Base-by-base conservation (phyloP, 2,888 invertebrate genomes). In the Euproctis similis region DNA sequence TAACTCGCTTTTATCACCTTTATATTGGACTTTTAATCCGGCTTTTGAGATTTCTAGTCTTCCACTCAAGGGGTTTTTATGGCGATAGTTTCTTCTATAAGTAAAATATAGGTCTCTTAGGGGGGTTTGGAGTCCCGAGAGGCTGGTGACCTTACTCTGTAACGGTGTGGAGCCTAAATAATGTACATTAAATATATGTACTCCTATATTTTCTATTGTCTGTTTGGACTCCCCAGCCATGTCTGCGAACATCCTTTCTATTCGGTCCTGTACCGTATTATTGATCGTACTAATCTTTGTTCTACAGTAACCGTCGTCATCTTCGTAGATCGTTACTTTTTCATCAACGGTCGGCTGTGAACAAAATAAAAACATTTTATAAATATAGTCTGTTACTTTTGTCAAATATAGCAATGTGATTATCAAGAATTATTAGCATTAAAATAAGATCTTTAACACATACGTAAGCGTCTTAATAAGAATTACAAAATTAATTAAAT, bases 241-340 rank as follows among this genome's bases (percentile, higher is more conserved):
- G 36, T 92, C 92, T 12, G 88, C 89, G 60, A 95, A 95, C 89
- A 95, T 92, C 52, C 91, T 90, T 64, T 95, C 94, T 69, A 95
- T 95, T 53, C 92, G 89, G 8, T 92, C 94, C 68, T 95, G 95
- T 2, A 95, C 93, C 30, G 90, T 90, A 54, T 93, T 93, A 43
- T 72, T 81, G 36, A 68, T 66, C 28, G 65, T 74, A 38, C 63
- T 71, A 35, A 71, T 68, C 52, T 73, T 75, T 28, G 59, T 75
- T 38, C 73, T 69, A 40, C 76, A 74, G 53, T 80, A 82, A 31
- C 63, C 65, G 36, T 72, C 71, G 35, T 76, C 82, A 64, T 82
- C 72, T 62, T 82, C 80, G 45, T 66, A 73, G 36, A 75, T 60
- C 19, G 62, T 63, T 31, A 65, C 50, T 57, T 77, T 75, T 32